A percentile compares a stretch with the other conserved stretches of the same genome.
phyloP scores from a whole-genome alignment of 2,888 invertebrate species.

The Andrena camellia region DNA sequence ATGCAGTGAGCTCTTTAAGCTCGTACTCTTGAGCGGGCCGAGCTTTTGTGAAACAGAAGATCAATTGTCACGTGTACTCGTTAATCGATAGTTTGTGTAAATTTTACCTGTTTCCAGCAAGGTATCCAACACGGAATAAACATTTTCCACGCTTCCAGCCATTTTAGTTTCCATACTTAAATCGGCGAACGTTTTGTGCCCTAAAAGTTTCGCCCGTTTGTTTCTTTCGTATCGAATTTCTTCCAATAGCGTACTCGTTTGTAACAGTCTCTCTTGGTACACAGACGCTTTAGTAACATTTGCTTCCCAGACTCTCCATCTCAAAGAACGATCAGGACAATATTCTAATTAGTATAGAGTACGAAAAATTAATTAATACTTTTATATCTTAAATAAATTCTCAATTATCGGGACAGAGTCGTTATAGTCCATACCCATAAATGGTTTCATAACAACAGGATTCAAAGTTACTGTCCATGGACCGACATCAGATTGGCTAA shows the following conservation, averaged over 20 bases:
- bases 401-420: not conserved
- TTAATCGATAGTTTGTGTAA: not conserved
- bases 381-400: not conserved
- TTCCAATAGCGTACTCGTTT: slow-evolving; percentile 92
- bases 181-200: slow-evolving; percentile 92
- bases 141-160: slow-evolving; percentile 92
- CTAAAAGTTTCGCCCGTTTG: slow-evolving; percentile 91
- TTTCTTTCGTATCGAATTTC: slow-evolving; percentile 90
- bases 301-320: slow-evolving; percentile 95
- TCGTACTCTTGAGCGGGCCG: slow-evolving; percentile 92
- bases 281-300: slow-evolving; percentile 90
- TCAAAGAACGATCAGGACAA: slow-evolving; percentile 91
- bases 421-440: slow-evolving; percentile 86
- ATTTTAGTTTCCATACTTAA: slow-evolving; percentile 98
- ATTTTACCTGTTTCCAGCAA: slow-evolving; percentile 87
- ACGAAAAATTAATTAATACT: slow-evolving; percentile 4
- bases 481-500: slow-evolving; percentile 88
- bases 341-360: slow-evolving; percentile 86
- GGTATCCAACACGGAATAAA: slow-evolving; percentile 89
- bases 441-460: slow-evolving; percentile 90
- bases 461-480: slow-evolving; percentile 95
- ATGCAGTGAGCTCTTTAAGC: slow-evolving; percentile 89
- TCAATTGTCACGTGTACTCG: not conserved
- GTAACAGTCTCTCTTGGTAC: slow-evolving; percentile 87
- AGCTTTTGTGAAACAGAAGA: slow-evolving; percentile 84